Conservation (phyloP, 2,113 vertebrate genomes). For the Notiomystis cincta region DNA sequence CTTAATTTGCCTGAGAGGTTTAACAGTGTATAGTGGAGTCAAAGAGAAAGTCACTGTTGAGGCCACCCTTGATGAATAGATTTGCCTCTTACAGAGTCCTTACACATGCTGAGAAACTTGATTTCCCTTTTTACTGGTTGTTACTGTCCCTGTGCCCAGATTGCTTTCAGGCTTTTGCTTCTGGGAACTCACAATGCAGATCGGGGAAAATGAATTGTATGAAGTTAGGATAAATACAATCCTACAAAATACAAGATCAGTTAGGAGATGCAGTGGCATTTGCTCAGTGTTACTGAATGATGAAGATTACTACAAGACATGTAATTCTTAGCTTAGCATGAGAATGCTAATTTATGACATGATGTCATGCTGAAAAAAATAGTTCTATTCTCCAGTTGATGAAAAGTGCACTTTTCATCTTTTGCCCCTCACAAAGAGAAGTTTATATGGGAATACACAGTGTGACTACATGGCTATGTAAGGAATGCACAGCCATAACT, state of each 20-base stretch:
- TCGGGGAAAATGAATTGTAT: background rate
- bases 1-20: background rate
- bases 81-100: background rate
- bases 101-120: background rate
- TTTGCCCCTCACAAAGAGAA: background rate
- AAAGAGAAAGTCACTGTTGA: background rate
- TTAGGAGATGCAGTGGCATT: background rate
- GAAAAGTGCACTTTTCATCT: background rate
- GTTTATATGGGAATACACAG: background rate
- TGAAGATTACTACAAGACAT: background rate
- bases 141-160: background rate
- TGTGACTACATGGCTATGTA: background rate
- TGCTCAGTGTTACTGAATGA: background rate
- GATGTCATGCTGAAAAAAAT: background rate
- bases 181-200: background rate
- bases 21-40: background rate
- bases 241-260: background rate
- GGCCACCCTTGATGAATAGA: background rate
- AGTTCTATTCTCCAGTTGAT: background rate
- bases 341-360: background rate
- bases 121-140: background rate
- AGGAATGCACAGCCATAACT: background rate
- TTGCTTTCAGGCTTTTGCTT: background rate
- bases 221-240: background rate
- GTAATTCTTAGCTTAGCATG: background rate